Conservation (phyloP, 2,888 invertebrate genomes). For the Andricus quercusramuli region DNA sequence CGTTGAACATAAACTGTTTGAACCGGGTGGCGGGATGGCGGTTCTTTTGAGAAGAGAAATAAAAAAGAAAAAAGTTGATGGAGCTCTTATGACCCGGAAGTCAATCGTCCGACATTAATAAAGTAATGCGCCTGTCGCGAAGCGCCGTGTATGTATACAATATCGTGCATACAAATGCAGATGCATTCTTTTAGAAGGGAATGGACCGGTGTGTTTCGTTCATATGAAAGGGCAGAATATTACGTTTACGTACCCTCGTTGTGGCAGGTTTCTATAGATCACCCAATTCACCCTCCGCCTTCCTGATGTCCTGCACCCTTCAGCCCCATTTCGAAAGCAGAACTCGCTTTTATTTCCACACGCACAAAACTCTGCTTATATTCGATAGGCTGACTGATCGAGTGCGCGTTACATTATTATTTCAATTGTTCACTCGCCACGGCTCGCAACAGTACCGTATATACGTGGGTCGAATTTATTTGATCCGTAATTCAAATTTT, state of each 20-base stretch:
- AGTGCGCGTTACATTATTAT: constrained; percentile 67
- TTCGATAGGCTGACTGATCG: constrained; percentile 54
- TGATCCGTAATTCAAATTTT: too few relatives aligned
- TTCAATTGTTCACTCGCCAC: constrained; percentile 65
- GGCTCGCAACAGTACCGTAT: constrained; percentile 49
- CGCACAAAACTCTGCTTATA: constrained; percentile 23
- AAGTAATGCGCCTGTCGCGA: constrained; percentile 53
- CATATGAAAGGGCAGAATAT: constrained; percentile 50
- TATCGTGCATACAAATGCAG: constrained; percentile 41
- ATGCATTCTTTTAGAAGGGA: constrained; percentile 30
- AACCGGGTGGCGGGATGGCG: not conserved
- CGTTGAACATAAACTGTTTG: not conserved
- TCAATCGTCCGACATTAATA: constrained; percentile 56
- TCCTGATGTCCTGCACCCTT: constrained; percentile 44
- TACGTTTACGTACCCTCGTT: constrained; percentile 45
- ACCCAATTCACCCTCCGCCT: constrained; percentile 50
- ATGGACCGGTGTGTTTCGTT: constrained; percentile 35
- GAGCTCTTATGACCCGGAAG: constrained; percentile 34
- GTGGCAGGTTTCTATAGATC: constrained; percentile 57
- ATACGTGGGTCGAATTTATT: not conserved
- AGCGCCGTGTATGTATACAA: constrained; percentile 46
- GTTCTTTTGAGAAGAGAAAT: not conserved
- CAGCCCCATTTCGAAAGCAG: constrained; percentile 50
- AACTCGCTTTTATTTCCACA: constrained; percentile 48
- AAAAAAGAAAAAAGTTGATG: constrained; percentile 26